Base-by-base conservation (phyloP, 2,113 vertebrate species). In the Ptilonorhynchus violaceus region DNA sequence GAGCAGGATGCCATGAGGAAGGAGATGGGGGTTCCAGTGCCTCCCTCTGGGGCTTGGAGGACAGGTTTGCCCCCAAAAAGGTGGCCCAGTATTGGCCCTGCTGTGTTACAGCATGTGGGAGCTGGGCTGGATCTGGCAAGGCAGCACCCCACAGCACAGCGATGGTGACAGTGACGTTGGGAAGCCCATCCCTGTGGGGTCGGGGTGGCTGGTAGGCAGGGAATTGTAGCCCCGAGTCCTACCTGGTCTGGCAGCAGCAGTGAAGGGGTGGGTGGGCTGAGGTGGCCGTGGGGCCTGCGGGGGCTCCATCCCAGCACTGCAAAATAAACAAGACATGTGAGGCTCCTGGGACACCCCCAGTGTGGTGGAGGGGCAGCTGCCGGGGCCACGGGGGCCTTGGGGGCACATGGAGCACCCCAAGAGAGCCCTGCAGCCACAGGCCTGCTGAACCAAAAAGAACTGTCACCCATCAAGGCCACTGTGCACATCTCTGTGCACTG, bases 251-350 rank as follows among this genome's bases (percentile, higher is more conserved):
- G 92, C 17, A 15, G 84, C 78, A 59, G 89, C 42, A 56, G 84
- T 52, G 68, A 80, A 15, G 18, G n/a, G 11, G 22, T 64, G 41
- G n/a, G 24, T 73, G 70, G 33, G 62, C 70, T 87, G 95, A 89
- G 55, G 80, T 85, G 88, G 49, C 88, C 3, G 0, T 81, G 64
- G 53, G n/a, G 46, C 53, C 66, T 1, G 24, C 6, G 12, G 42
- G 1, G 4, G 70, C 91, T 95, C 93, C 97, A 97, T 96, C 88
- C 60, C 89, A 79, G 68, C 20, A 3, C 96, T 97, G 95, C 28
- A 91, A 95, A 84, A 81, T 21, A 80, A 82, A 27, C 70, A 39
- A 93, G 50, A 60, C 27, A 12, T 0, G 0, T 96, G 68, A 95
- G 56, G 50, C 69, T 70, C 24, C 85, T 4, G 7, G 39, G 35